phyloP scores from a whole-genome alignment of 2,888 invertebrate genomes.

The Pristionchus mayeri region DNA sequence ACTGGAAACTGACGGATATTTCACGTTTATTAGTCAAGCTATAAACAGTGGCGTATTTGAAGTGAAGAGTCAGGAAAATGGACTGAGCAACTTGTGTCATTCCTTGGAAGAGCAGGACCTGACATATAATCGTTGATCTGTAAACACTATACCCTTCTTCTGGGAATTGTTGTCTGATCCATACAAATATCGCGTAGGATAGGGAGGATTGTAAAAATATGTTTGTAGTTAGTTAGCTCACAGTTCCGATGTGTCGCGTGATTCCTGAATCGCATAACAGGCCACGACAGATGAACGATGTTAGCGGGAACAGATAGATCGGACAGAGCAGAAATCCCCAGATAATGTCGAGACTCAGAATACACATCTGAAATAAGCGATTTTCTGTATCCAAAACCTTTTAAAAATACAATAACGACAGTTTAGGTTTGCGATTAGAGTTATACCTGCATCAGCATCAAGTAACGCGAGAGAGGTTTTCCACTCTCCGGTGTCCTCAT shows the following conservation, averaged over 20 bases:
- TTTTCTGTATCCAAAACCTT: too few relatives aligned
- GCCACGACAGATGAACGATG: too few relatives aligned
- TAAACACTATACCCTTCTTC: background rate
- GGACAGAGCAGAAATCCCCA: too few relatives aligned
- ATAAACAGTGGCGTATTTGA: background rate
- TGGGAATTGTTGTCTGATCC: background rate
- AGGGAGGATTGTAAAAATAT: background rate
- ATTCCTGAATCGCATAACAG: background rate
- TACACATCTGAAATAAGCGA: too few relatives aligned
- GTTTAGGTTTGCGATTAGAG: too few relatives aligned
- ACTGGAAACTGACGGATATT: background rate
- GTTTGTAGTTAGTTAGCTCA: background rate
- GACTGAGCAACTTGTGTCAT: background rate
- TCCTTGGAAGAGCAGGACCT: background rate
- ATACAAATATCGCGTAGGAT: background rate
- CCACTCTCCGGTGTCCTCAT: too few relatives aligned
- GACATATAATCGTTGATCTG: background rate
- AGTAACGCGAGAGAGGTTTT: too few relatives aligned
- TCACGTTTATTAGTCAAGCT: background rate
- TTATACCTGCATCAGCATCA: too few relatives aligned
- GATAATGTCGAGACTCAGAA: too few relatives aligned
- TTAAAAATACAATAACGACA: too few relatives aligned
- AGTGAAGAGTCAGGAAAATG: background rate
- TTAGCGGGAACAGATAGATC: too few relatives aligned
- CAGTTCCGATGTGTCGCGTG: background rate